Evolutionary conservation across 2,888 invertebrate genomes (phyloP).

Genomic region (Oxystoma pomonae): DNA sequence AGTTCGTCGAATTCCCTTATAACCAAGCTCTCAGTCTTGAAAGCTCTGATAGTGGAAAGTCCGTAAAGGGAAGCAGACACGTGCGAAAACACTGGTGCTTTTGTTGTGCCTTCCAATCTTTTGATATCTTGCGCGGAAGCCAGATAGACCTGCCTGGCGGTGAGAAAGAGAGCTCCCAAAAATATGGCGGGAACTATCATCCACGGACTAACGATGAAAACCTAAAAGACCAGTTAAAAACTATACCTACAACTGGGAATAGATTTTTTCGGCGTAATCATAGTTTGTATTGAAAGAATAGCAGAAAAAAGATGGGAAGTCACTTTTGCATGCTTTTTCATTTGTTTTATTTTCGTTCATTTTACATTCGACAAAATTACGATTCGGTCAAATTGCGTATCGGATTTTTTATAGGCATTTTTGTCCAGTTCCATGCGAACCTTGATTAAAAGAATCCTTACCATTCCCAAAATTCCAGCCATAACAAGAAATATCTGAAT

Average conservation of each 20-base stretch:
- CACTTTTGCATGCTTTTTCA: too few species aligned
- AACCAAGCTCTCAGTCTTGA: slow-evolving; percentile 67
- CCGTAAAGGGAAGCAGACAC: slow-evolving; percentile 84
- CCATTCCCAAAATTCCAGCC: slow-evolving; percentile 48
- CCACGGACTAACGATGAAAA: slow-evolving; percentile 66
- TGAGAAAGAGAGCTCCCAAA: slow-evolving; percentile 60
- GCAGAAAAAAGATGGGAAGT: not conserved
- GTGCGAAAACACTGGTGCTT: slow-evolving; percentile 87
- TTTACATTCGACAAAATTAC: too few species aligned
- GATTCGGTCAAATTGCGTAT: too few species aligned
- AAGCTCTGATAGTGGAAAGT: slow-evolving; percentile 80
- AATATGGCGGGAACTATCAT: slow-evolving; percentile 61
- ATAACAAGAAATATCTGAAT: slow-evolving; percentile 65
- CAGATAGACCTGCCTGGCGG: slow-evolving; percentile 63
- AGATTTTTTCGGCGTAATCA: too few species aligned
- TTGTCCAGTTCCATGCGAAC: too few species aligned
- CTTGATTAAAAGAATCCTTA: too few species aligned
- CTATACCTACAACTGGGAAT: too few species aligned
- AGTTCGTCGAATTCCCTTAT: slow-evolving; percentile 66
- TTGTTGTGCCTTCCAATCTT: slow-evolving; percentile 55
- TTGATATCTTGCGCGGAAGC: slow-evolving; percentile 69
- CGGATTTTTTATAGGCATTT: too few species aligned
- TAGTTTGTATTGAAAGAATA: too few species aligned
- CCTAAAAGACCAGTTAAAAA: too few species aligned
- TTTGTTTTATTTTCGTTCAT: too few species aligned